Evolutionary conservation across 2,113 vertebrate genomes (phyloP).

Genomic region (Labeo catla): DNA sequence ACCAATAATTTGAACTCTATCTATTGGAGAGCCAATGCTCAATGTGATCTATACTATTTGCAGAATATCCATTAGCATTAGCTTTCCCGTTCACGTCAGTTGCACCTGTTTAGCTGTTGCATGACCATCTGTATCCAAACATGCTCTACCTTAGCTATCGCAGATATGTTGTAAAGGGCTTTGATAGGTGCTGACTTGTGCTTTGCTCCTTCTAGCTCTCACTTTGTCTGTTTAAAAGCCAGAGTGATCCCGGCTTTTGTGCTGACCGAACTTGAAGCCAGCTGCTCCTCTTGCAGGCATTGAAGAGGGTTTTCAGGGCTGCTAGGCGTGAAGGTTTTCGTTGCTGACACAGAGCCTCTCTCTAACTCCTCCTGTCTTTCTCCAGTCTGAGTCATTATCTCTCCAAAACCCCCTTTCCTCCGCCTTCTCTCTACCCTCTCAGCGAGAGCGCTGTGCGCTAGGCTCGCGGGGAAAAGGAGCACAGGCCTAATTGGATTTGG

Average conservation of each 20-base stretch:
- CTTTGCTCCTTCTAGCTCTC: constrained; percentile 1
- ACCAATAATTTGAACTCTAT: background rate
- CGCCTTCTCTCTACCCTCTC: constrained; percentile 2
- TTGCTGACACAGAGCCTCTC: constrained; percentile 31
- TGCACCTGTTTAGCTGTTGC: background rate
- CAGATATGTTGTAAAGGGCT: background rate
- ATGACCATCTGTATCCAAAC: background rate
- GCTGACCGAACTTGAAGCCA: constrained; percentile 43
- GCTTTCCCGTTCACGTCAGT: background rate
- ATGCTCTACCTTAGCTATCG: background rate
- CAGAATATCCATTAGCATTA: background rate
- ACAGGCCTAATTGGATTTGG: constrained; percentile 50
- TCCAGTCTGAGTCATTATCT: constrained; percentile 39
- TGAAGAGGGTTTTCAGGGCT: constrained; percentile 23
- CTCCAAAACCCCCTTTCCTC: background rate
- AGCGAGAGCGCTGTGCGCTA: constrained; percentile 1
- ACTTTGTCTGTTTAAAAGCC: constrained; percentile 36
- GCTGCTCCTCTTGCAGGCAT: constrained; percentile 18
- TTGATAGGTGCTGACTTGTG: background rate
- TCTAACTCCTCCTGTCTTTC: constrained; percentile 40
- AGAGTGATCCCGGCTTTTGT: constrained; percentile 31
- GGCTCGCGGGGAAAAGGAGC: constrained; percentile 28
- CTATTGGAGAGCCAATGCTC: background rate
- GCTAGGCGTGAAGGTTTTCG: constrained; percentile 3
- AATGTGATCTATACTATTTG: background rate